phyloP scores from a whole-genome alignment of 2,888 invertebrate genomes.

The Itoplectis maculator region DNA sequence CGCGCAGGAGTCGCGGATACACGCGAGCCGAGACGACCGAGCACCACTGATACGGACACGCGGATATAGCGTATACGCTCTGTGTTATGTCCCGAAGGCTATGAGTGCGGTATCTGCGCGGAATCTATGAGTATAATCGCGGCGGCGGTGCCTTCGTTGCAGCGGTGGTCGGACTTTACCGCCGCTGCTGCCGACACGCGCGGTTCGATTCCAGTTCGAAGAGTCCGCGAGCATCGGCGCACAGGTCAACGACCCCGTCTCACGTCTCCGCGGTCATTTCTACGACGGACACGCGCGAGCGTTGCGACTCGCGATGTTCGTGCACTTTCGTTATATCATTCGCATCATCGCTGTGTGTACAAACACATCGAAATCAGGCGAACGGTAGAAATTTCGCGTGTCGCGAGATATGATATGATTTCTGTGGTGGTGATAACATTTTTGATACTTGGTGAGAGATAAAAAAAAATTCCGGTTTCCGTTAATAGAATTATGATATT shows the following conservation, averaged over 20 bases:
- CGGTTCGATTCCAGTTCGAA: conserved; percentile 67
- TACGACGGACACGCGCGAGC: conserved; percentile 47
- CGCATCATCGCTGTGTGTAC: conserved; percentile 6
- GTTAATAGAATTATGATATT: too few relatives aligned
- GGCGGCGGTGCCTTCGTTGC: conserved; percentile 48
- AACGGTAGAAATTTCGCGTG: background rate
- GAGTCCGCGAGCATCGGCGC: conserved; percentile 56
- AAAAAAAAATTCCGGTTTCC: too few relatives aligned
- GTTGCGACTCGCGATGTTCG: conserved; percentile 12
- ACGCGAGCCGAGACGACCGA: too few relatives aligned
- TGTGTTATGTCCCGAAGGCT: conserved; percentile 22
- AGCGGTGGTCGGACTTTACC: conserved; percentile 48
- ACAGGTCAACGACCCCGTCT: conserved; percentile 63
- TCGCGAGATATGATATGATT: too few relatives aligned
- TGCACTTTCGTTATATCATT: conserved; percentile 18
- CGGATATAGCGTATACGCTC: conserved; percentile 8
- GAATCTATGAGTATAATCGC: conserved; percentile 52
- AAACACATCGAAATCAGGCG: background rate
- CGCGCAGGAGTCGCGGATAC: background rate
- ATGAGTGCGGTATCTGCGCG: conserved; percentile 60
- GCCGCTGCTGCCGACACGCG: conserved; percentile 46
- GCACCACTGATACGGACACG: conserved; percentile 35
- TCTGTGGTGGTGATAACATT: too few relatives aligned
- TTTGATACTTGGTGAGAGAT: too few relatives aligned
- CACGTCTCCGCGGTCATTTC: conserved; percentile 57